A percentile compares a stretch with the other conserved stretches of the same genome.
Evolutionary conservation across 2,888 invertebrate genomes (phyloP).

Genomic region (Entomobrya multifasciata): DNA sequence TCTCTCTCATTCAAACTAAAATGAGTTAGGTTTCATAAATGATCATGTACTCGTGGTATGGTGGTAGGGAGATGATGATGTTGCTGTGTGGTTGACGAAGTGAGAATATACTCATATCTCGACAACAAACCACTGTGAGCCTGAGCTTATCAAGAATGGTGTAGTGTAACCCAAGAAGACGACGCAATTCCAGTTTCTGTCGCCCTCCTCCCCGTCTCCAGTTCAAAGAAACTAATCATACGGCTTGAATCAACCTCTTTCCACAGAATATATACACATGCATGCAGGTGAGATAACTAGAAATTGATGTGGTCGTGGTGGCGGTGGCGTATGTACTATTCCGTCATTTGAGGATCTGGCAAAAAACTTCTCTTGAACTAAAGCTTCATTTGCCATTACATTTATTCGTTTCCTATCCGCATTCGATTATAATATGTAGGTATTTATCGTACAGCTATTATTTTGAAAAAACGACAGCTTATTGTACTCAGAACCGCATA

Average conservation of each 20-base stretch:
- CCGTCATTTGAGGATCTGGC: background rate
- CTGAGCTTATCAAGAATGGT: background rate
- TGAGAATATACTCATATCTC: too few relatives aligned
- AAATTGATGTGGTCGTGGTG: constrained; percentile 27
- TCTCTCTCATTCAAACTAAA: constrained; percentile 28
- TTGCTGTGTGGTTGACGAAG: constrained; percentile 42
- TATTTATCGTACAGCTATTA: too few relatives aligned
- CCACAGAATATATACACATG: background rate
- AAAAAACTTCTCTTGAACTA: too few relatives aligned
- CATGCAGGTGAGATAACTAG: constrained; percentile 52
- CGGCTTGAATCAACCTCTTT: constrained; percentile 14
- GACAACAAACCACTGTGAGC: too few relatives aligned
- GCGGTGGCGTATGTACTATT: background rate
- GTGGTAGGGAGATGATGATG: constrained; percentile 15
- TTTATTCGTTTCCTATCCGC: constrained; percentile 13
- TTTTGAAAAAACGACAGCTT: too few relatives aligned
- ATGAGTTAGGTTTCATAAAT: constrained; percentile 62
- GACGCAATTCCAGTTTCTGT: too few relatives aligned
- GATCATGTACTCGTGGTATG: constrained; percentile 35
- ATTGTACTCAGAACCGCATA: constrained; percentile 27
- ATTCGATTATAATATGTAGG: background rate
- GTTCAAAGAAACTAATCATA: constrained; percentile 59
- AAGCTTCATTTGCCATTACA: constrained; percentile 3
- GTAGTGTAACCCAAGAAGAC: constrained; percentile 25
- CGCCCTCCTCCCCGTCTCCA: constrained; percentile 18